These are phyloP conservation scores for Elephantulus edwardii DNA, from an alignment of 2,113 vertebrate species.

Conservation along the genomic window DNA sequence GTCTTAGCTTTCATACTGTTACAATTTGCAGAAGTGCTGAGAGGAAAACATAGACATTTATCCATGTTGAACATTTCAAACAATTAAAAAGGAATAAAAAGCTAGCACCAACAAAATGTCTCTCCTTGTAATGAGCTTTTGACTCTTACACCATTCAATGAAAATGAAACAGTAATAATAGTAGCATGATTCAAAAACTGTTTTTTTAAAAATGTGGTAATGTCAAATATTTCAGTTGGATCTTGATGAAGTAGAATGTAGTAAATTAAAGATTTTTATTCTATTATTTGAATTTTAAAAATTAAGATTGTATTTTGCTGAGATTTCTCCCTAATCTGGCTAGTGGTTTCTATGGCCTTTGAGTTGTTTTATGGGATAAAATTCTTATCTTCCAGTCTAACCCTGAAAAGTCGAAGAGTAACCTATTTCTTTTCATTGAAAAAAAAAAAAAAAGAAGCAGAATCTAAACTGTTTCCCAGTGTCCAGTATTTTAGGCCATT, in stretches of 20 bases:
- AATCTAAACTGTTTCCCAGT: no score
- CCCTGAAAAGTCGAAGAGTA: conserved; percentile 23
- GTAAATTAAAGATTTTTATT: neutral
- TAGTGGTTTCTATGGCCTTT: neutral
- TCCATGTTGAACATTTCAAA: conserved; percentile 17
- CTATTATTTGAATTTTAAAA: no score
- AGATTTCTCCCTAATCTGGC: neutral
- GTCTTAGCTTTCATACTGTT: neutral
- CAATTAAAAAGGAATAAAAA: conserved; percentile 28
- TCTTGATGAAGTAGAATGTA: neutral
- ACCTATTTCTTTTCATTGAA: neutral
- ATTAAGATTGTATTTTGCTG: conserved; percentile 3
- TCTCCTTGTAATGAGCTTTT: neutral
- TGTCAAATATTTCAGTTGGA: neutral
- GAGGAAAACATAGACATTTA: conserved; percentile 5
- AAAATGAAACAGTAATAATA: neutral
- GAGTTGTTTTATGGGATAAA: conserved; percentile 31
- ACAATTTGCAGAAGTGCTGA: neutral
- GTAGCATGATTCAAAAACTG: neutral
- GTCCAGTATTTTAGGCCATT: no score
- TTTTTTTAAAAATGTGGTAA: neutral
- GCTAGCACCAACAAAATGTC: neutral
- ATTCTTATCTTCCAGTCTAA: conserved; percentile 29
- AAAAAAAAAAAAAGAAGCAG: no score
- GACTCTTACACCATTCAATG: neutral